phyloP scores from a whole-genome alignment of 2,113 vertebrate genomes.

The Amblyornis subalaris region DNA sequence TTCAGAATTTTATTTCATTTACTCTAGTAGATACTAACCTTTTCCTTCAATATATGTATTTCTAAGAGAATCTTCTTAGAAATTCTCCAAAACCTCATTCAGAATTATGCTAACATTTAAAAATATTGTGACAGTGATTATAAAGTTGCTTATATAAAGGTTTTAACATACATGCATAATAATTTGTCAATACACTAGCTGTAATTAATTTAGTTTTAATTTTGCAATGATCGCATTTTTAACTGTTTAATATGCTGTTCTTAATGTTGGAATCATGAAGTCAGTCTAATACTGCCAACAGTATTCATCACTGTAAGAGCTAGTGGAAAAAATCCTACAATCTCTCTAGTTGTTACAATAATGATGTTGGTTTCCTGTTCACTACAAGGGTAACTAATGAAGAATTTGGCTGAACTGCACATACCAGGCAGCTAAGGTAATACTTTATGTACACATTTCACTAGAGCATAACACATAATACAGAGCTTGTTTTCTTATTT shows the following conservation, averaged over 20 bases:
- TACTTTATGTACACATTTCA: constrained; percentile 29
- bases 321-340: background rate
- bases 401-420: constrained; percentile 49
- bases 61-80: background rate
- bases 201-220: background rate
- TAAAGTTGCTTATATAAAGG: background rate
- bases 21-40: background rate
- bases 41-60: background rate
- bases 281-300: background rate
- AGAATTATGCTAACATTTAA: background rate
- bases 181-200: background rate
- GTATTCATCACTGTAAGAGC: background rate
- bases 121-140: background rate
- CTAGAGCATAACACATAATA: background rate
- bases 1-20: background rate
- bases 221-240: background rate
- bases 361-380: constrained; percentile 42
- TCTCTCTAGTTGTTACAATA: constrained; percentile 35
- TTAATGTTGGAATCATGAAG: background rate
- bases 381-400: constrained; percentile 48
- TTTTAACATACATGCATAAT: background rate
- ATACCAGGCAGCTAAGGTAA: constrained; percentile 56
- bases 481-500: constrained; percentile 32
- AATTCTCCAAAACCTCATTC: background rate
- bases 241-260: background rate